These are phyloP conservation scores for Bergia puertoricense DNA, from an alignment of 92 coral and sea anemone genomes.

Conservation along the genomic window DNA sequence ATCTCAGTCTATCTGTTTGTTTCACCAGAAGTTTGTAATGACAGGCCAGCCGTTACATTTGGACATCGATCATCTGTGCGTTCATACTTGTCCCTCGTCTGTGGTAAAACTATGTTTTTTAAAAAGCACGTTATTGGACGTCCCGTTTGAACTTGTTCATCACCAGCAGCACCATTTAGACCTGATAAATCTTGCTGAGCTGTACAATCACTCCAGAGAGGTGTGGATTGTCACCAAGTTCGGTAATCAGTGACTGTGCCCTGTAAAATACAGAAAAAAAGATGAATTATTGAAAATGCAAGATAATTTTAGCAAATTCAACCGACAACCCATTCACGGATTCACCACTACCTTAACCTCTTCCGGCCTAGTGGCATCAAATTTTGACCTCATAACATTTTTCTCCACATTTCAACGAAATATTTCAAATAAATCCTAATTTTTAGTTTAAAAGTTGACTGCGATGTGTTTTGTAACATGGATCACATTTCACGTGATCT, in stretches of 20 bases:
- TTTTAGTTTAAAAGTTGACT: too few relatives aligned
- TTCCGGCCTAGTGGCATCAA: too few relatives aligned
- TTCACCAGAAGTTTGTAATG: neutral
- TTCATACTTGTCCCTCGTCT: neutral
- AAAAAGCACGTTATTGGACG: neutral
- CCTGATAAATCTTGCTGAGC: constrained; percentile 32
- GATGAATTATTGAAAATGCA: neutral
- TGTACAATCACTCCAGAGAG: constrained; percentile 30
- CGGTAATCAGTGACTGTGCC: constrained; percentile 6
- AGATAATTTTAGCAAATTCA: too few relatives aligned
- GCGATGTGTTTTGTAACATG: too few relatives aligned
- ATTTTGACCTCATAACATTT: too few relatives aligned
- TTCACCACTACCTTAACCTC: too few relatives aligned
- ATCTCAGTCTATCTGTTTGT: neutral
- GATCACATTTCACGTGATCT: too few relatives aligned
- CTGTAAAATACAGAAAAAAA: neutral
- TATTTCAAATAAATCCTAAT: too few relatives aligned
- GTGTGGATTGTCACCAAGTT: constrained; percentile 28
- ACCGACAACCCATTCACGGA: too few relatives aligned
- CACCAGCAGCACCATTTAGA: neutral
- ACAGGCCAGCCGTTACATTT: neutral
- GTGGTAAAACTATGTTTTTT: neutral
- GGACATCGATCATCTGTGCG: neutral
- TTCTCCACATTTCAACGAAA: too few relatives aligned
- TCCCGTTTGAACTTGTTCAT: neutral